Evolutionary conservation across 2,113 vertebrate species (phyloP), one percentile per base, ranked within the genome.

Genomic region (Tricholaema leucomelas): DNA sequence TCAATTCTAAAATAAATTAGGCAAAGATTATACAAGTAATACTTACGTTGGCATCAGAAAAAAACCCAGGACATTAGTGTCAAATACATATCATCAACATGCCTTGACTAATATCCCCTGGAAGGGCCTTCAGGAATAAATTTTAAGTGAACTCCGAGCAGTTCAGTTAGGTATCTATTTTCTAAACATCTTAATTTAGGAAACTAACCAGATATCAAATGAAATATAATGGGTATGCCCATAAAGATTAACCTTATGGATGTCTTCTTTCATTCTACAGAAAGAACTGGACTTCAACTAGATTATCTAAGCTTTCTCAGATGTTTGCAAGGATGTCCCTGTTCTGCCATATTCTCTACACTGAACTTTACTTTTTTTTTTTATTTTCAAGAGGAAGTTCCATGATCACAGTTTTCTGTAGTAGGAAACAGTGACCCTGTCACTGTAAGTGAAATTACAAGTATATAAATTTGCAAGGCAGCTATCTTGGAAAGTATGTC

Each of bases 1-100:
- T 96, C 87, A 95, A 91, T 96, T 96, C 72, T 95, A 80, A 96
- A 95, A 85, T 91, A 95, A 96, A 95, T 94, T 85, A 94, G 69
- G 87, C 40, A 93, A 95, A 88, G 81, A 95, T 94, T 96, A 92
- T 87, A 83, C 54, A 81, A 81, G 40, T 84, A 92, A 64, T 93
- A 91, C 74, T 89, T 96, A 96, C 52, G 81, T 94, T 96, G 92
- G 94, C 67, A 86, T 85, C 77, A 88, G 69, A 73, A 50, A 24
- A 50, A 50, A 48, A 21, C 46, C 46, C 21, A 50, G 48, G 24
- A 50, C 21, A 19, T 93, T 54, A 87, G 10, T 91, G 56, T 93
- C 84, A 92, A 72, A 95, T 74, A 91, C 11, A 1, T 90, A 91
- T 61, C 33, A 82, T 83, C 69, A 95, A 87, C 46, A 88, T 84